phyloP scores from a whole-genome alignment of 2,888 invertebrate species.

The Anthrax anthrax region DNA sequence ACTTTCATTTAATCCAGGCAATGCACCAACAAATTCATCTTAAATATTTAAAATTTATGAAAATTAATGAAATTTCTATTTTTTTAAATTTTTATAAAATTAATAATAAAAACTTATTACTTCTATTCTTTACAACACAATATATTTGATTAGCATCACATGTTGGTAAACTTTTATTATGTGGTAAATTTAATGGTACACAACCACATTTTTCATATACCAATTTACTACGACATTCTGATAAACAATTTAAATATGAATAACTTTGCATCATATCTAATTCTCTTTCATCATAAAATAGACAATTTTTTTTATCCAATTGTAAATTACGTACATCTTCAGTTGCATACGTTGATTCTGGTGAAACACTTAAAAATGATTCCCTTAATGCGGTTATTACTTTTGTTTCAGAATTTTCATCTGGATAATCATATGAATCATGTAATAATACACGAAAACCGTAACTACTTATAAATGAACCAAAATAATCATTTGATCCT shows the following conservation, averaged over 20 bases:
- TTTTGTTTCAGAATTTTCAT: constrained; percentile 44
- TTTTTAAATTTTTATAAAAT: not conserved
- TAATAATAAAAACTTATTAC: constrained; percentile 13
- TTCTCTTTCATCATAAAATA: constrained; percentile 41
- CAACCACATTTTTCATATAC: constrained; percentile 42
- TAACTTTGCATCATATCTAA: constrained; percentile 35
- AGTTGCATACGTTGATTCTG: constrained; percentile 49
- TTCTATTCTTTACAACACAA: constrained; percentile 24
- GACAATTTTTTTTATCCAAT: constrained; percentile 40
- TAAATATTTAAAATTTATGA: not conserved
- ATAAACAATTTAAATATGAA: constrained; percentile 51
- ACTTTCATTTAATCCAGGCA: constrained; percentile 26
- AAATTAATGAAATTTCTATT: not conserved
- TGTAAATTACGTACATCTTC: constrained; percentile 37
- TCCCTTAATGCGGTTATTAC: constrained; percentile 42
- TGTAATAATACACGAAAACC: constrained; percentile 51
- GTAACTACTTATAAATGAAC: constrained; percentile 43
- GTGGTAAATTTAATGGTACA: constrained; percentile 42
- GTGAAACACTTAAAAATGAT: constrained; percentile 46
- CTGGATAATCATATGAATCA: constrained; percentile 48
- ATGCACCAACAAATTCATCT: constrained; percentile 26
- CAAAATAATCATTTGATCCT: constrained; percentile 45
- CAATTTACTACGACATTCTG: constrained; percentile 39
- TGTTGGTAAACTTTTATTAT: constrained; percentile 24
- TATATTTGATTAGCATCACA: constrained; percentile 21